Base-by-base conservation (phyloP, 2,113 vertebrate genomes). In the Sciurus niger region DNA sequence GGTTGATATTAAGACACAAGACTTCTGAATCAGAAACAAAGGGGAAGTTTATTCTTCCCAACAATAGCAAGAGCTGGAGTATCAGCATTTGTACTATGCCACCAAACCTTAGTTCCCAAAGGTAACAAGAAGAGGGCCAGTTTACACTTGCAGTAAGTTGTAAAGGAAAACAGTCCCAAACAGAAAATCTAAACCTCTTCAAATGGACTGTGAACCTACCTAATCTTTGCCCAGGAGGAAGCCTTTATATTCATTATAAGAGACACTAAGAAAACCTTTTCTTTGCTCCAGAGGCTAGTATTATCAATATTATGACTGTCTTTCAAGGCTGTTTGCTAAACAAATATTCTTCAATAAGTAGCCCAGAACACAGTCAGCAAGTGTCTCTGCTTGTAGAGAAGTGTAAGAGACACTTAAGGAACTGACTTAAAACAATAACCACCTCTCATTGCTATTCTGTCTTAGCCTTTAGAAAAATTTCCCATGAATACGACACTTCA, bases 341-440 rank as follows among this genome's bases (percentile, higher is more conserved):
- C 9, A 74, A 83, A 82, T 46, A 58, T 74, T 24, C 34, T 84
- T 87, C 30, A 96, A 78, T 51, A 97, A 76, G 67, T 40, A 94
- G 32, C 24, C 72, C 37, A 93, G 37, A 70, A 46, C 40, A 90
- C 77, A 78, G 43, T 58, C 68, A 78, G 22, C 22, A 40, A 68
- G 24, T 80, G 10, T 17, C 43, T 94, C 77, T 55, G 11, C 37
- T 87, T 84, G 10, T 8, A 95, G 78, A 96, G 73, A 58, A 87
- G 43, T 24, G 18, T 25, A 84, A 87, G 51, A 94, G 12, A 22
- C 24, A 77, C 65, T 67, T 78, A 58, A 18, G 88, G 77, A 73
- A 91, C 22, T 72, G 11, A 88, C 32, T 74, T 80, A 51, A 67
- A 70, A 40, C 22, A 88, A 53, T 84, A 88, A 67, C 7, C 30